A percentile compares a stretch with the other conserved stretches of the same genome.
Conservation (phyloP, 2,113 vertebrate species). For the Benitochromis conjunctus region DNA sequence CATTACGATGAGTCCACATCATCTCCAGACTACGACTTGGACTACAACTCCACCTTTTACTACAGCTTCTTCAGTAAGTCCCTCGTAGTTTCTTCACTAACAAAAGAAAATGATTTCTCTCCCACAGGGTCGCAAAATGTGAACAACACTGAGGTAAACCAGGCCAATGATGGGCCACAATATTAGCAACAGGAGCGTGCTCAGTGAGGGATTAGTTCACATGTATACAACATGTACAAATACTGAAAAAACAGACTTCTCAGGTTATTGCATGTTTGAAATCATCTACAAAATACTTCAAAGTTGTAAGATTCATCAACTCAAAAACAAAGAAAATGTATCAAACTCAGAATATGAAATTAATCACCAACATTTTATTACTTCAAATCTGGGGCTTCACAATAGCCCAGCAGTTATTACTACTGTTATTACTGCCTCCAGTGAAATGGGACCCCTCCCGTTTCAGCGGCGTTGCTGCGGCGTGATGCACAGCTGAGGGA, state of each 20-base stretch:
- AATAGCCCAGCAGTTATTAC: background rate
- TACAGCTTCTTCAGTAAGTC: conserved; percentile 54
- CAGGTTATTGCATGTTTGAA: background rate
- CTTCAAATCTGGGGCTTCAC: background rate
- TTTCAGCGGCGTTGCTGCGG: too few species aligned
- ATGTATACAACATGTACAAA: background rate
- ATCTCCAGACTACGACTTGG: conserved; percentile 16
- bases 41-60: conserved; percentile 25
- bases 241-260: background rate
- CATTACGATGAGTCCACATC: background rate
- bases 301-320: background rate
- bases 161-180: background rate
- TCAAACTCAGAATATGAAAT: background rate
- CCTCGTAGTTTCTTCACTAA: background rate
- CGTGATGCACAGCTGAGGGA: background rate
- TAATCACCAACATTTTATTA: background rate
- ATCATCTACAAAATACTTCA: background rate
- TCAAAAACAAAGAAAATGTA: background rate
- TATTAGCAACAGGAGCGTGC: background rate
- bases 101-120: background rate
- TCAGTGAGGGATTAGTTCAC: too few species aligned
- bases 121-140: background rate
- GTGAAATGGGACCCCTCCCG: background rate
- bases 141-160: accelerated
- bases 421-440: background rate